These are phyloP conservation scores for Brachypteracias leptosomus DNA, from an alignment of 2,113 vertebrate genomes.

Conservation along the genomic window DNA sequence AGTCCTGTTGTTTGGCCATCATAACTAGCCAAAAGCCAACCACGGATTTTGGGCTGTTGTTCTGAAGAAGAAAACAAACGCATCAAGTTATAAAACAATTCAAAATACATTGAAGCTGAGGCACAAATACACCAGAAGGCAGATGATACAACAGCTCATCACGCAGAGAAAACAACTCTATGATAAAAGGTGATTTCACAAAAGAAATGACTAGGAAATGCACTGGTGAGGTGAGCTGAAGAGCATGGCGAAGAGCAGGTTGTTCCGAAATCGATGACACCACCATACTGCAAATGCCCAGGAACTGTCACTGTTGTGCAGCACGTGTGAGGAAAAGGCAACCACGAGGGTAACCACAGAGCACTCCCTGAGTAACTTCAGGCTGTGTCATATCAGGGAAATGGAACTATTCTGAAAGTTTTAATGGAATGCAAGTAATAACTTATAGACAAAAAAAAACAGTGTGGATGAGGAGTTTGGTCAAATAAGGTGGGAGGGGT, in stretches of 20 bases:
- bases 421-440: background rate
- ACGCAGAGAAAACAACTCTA: background rate
- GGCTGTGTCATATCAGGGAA: background rate
- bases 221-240: background rate
- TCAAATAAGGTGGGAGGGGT: background rate
- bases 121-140: background rate
- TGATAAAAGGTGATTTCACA: background rate
- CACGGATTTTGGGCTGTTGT: constrained; percentile 91
- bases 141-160: background rate
- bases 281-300: background rate
- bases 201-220: background rate
- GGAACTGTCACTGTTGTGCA: background rate
- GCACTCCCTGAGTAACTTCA: background rate
- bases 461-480: background rate
- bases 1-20: constrained; percentile 90
- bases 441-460: background rate
- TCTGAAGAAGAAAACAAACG: constrained; percentile 74
- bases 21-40: constrained; percentile 93
- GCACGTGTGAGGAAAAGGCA: background rate
- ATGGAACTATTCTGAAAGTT: background rate
- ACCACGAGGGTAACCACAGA: background rate
- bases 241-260: background rate
- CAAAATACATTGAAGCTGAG: background rate
- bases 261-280: background rate
- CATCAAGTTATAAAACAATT: background rate